Conservation (phyloP, 2,113 vertebrate species). For the Hepsetus odoe region DNA sequence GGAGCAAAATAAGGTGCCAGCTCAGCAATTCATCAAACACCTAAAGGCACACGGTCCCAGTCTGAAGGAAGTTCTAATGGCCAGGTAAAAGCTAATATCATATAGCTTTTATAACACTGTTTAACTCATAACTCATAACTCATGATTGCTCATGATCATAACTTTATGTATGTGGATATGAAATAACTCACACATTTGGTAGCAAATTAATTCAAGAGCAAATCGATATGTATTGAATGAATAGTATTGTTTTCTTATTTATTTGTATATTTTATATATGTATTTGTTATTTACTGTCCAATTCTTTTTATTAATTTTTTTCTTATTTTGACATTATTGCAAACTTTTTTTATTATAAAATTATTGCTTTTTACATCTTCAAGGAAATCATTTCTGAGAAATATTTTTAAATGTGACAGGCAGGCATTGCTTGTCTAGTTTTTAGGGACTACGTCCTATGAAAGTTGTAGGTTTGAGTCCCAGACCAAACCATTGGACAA, state of each 20-base stretch:
- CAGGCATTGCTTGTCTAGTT: too few relatives aligned
- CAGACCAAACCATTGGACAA: too few relatives aligned
- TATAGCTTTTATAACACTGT: not conserved
- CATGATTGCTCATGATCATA: not conserved
- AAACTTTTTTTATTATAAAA: too few relatives aligned
- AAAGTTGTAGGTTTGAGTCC: too few relatives aligned
- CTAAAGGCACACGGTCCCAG: conserved; percentile 21
- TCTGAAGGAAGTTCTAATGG: conserved; percentile 14
- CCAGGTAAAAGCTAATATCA: not conserved
- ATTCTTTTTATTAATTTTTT: too few relatives aligned
- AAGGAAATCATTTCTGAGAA: too few relatives aligned
- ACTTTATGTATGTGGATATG: not conserved
- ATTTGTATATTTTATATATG: not conserved
- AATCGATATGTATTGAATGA: not conserved
- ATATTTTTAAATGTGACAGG: too few relatives aligned
- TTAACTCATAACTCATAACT: not conserved
- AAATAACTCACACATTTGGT: not conserved
- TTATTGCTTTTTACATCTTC: too few relatives aligned
- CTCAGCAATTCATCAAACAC: conserved; percentile 45
- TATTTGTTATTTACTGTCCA: not conserved
- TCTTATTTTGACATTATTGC: too few relatives aligned
- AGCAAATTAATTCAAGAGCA: not conserved
- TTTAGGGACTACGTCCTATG: too few relatives aligned
- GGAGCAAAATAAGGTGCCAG: conserved; percentile 31
- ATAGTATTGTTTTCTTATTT: too few relatives aligned